Evolutionary conservation across 2,113 vertebrate genomes (phyloP), one percentile per base, ranked within the genome.

Genomic region (Rhinopomastus cyanomelas): DNA sequence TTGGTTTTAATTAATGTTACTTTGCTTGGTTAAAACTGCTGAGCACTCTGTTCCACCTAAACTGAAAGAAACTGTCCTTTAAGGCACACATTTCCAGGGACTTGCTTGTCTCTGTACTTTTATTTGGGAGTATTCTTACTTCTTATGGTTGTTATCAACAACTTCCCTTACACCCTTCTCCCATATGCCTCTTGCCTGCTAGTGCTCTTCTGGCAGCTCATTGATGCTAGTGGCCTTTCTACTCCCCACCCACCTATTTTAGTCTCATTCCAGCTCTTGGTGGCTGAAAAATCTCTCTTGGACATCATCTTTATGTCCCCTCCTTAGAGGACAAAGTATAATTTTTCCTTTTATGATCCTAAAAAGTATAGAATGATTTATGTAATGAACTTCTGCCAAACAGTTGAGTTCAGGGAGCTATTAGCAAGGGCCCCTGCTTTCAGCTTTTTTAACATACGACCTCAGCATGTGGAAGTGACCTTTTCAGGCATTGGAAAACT

Each of bases 401-500:
- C 53, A 91, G 65, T 81, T 92, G 51, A 61, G 78, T 95, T 82
- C 77, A 76, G 66, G 81, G 66, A 30, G 51, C 74, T 78, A 66
- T 94, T 79, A 81, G 37, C 0, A 0, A 94, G 88, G 81, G 59
- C 82, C 66, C 27, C 76, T 66, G 36, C 92, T 95, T 88, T 93
- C 83, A 88, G 55, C 53, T 69, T 86, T n/a, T 94, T 90, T 85
- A 91, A 88, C 77, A 46, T 55, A 49, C 62, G 61, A 91, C 84
- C 69, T 93, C 71, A 87, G 69, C 81, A 30, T 76, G 88, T 62
- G 4, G n/a, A 92, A 95, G 91, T 95, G 17, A 83, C 88, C 88
- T 93, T 95, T 94, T 87, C 62, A 90, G 71, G 75, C 6, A 0
- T 0, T 69, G 77, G 69, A 90, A 91, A 85, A 61, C 74, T 91